phyloP scores from a whole-genome alignment of 2,888 invertebrate genomes.

The Volucella inanis region DNA sequence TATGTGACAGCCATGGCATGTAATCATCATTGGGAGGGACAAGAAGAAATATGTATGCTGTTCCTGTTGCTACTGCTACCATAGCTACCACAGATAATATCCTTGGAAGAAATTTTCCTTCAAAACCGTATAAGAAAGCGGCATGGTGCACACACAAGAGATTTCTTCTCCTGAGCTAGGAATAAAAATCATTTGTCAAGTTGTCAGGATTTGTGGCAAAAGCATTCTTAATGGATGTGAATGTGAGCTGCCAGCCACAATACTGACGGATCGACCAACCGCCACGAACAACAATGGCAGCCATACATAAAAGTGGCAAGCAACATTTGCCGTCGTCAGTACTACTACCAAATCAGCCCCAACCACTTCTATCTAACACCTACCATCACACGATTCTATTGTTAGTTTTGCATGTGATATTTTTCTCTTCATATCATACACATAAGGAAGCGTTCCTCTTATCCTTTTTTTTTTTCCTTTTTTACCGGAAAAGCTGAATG shows the following conservation, averaged over 20 bases:
- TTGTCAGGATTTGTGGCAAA: slow-evolving; percentile 73
- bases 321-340: slow-evolving; percentile 32
- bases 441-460: slow-evolving; percentile 67
- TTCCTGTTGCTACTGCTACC: not conserved
- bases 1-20: slow-evolving; percentile 64
- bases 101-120: slow-evolving; percentile 51
- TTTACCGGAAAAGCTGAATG: slow-evolving; percentile 63
- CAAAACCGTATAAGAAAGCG: slow-evolving; percentile 32
- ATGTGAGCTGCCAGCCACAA: slow-evolving; percentile 45
- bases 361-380: not conserved
- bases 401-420: slow-evolving; percentile 74
- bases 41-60: slow-evolving; percentile 38
- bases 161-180: slow-evolving; percentile 53
- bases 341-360: slow-evolving; percentile 8
- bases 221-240: slow-evolving; percentile 73
- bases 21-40: slow-evolving; percentile 52
- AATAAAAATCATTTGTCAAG: slow-evolving; percentile 75
- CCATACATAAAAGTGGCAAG: slow-evolving; percentile 48
- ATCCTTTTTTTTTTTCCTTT: slow-evolving; percentile 56
- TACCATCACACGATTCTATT: slow-evolving; percentile 61
- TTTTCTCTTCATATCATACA: slow-evolving; percentile 66
- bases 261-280: not conserved
- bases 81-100: slow-evolving; percentile 28
- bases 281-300: slow-evolving; percentile 24
- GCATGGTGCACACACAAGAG: slow-evolving; percentile 40